phyloP scores from a whole-genome alignment of 2,113 vertebrate species.

The Indri indri region DNA sequence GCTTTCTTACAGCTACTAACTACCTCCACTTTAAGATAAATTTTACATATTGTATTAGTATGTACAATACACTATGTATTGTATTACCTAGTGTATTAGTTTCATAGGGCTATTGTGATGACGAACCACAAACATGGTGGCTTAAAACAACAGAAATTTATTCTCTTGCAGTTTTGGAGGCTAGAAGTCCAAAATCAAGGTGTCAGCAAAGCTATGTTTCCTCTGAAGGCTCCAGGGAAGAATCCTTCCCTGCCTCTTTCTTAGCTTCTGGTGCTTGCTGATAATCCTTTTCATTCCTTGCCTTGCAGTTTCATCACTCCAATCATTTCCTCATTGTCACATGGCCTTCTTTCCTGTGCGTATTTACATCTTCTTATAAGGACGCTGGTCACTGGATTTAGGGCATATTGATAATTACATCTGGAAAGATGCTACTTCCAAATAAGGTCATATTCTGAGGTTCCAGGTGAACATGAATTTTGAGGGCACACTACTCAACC shows the following conservation, averaged over 20 bases:
- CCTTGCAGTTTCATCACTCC: neutral
- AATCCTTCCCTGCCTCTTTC: neutral
- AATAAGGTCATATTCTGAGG: neutral
- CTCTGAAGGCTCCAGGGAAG: neutral
- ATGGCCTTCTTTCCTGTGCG: neutral
- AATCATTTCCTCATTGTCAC: neutral
- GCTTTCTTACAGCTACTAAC: conserved; percentile 10
- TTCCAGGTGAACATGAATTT: neutral
- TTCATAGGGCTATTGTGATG: neutral
- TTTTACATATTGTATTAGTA: neutral
- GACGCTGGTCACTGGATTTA: neutral
- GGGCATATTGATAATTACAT: neutral
- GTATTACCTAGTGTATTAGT: neutral
- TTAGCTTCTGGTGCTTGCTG: neutral
- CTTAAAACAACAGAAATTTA: neutral
- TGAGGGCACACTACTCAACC: neutral
- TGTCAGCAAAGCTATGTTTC: neutral
- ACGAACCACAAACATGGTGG: neutral
- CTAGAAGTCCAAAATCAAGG: neutral
- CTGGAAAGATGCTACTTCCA: neutral
- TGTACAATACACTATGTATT: no score
- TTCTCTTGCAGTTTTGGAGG: neutral
- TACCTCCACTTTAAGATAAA: neutral
- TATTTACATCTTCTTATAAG: neutral
- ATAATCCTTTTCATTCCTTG: neutral